These are phyloP conservation scores for Orgyia antiqua DNA, from an alignment of 2,888 invertebrate genomes.

Conservation along the genomic window DNA sequence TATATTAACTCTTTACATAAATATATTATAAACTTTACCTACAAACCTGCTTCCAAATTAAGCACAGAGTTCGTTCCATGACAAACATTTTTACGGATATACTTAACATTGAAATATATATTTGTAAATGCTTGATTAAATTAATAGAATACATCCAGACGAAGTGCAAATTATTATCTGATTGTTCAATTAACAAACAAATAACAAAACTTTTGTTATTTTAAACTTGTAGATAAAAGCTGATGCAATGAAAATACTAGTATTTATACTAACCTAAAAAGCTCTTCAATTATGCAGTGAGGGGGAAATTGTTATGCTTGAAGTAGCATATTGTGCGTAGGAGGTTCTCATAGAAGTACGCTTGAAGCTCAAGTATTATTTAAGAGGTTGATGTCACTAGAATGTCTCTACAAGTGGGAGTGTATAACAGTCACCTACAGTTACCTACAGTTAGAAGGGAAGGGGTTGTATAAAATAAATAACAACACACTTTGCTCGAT, in stretches of 20 bases:
- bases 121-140: no score
- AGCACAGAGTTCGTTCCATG: no score
- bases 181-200: no score
- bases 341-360: conserved; percentile 53
- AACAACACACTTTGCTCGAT: conserved; percentile 20
- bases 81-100: no score
- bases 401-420: conserved; percentile 33
- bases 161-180: no score
- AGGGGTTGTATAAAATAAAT: conserved; percentile 27
- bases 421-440: conserved; percentile 30
- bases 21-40: no score
- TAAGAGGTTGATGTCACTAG: conserved; percentile 48
- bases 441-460: conserved; percentile 22
- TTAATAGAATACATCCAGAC: no score
- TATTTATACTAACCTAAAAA: conserved; percentile 26
- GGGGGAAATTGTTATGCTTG: conserved; percentile 49
- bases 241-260: conserved; percentile 30
- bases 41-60: no score
- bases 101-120: no score
- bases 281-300: conserved; percentile 39
- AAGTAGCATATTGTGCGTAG: conserved; percentile 51
- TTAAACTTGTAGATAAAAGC: no score
- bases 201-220: no score
- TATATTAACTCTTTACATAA: no score
- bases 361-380: conserved; percentile 45